Evolutionary conservation across 1,140 invertebrate genomes (phyloP).

Genomic region (Formica exsecta): DNA sequence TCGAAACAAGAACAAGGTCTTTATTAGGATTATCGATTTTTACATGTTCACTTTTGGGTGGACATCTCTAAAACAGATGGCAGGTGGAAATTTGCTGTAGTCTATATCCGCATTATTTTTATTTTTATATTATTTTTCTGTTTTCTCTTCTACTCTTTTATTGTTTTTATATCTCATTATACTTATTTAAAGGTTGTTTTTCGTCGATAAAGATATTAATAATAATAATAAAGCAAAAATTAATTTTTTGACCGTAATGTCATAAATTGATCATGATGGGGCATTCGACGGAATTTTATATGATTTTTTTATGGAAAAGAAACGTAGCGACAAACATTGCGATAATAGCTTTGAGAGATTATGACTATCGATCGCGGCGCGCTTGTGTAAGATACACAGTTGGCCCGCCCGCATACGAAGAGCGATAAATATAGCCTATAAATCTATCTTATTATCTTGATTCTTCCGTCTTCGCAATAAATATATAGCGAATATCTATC

Average conservation of each 20-base stretch:
- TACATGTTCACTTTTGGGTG: conserved; percentile 35
- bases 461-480: conserved; percentile 1
- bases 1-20: not conserved
- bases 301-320: not conserved
- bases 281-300: not conserved
- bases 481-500: not conserved
- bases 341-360: conserved; percentile 18
- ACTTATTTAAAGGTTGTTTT: not conserved
- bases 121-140: not conserved
- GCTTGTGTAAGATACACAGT: conserved; percentile 29
- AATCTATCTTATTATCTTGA: conserved; percentile 37
- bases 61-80: conserved; percentile 12
- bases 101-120: not conserved
- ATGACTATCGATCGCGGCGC: not conserved
- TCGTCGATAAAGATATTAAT: not conserved
- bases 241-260: not conserved
- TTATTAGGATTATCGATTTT: conserved; percentile 8
- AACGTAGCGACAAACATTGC: not conserved
- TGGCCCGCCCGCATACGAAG: not conserved
- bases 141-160: not conserved
- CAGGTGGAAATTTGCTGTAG: conserved; percentile 16
- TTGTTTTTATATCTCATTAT: not conserved
- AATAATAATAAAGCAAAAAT: not conserved
- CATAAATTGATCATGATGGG: not conserved
- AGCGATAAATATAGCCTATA: conserved; percentile 10